Evolutionary conservation across 2,113 vertebrate genomes (phyloP).

Genomic region (Pachypanchax playfairii): DNA sequence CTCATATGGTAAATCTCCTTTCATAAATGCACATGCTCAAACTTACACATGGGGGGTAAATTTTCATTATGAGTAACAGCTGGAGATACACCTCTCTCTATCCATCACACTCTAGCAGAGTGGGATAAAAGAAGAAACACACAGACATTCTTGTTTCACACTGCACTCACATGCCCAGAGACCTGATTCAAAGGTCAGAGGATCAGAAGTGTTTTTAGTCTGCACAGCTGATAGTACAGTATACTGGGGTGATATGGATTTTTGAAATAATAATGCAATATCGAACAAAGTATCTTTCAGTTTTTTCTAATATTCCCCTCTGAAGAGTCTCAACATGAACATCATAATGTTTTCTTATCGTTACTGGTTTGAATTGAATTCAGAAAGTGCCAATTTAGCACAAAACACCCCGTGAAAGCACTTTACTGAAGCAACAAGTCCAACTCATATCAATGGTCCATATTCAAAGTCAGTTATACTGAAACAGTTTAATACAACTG

Average conservation of each 20-base stretch:
- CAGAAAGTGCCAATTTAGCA: no score
- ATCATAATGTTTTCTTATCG: background rate
- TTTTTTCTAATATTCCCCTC: background rate
- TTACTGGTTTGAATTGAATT: no score
- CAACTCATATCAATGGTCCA: no score
- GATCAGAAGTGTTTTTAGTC: slow-evolving; percentile 32
- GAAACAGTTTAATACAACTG: no score
- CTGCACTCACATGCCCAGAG: background rate
- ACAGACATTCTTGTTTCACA: slow-evolving; percentile 13
- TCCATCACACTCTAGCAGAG: slow-evolving; percentile 59
- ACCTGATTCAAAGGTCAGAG: slow-evolving; percentile 25
- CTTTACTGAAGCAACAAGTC: no score
- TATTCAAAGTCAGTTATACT: no score
- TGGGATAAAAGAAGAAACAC: slow-evolving; percentile 29
- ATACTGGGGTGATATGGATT: slow-evolving; percentile 16
- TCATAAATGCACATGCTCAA: slow-evolving; percentile 14
- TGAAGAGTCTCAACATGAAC: background rate
- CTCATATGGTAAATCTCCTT: slow-evolving; percentile 36
- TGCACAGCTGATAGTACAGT: slow-evolving; percentile 21
- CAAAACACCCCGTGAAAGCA: no score
- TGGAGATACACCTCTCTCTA: slow-evolving; percentile 63
- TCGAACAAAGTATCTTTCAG: background rate
- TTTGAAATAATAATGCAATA: slow-evolving; percentile 17
- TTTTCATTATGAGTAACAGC: slow-evolving; percentile 70
- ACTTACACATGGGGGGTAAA: slow-evolving; percentile 39